Base-by-base conservation (phyloP, 2,888 invertebrate species). In the Eumerus sabulonum region DNA sequence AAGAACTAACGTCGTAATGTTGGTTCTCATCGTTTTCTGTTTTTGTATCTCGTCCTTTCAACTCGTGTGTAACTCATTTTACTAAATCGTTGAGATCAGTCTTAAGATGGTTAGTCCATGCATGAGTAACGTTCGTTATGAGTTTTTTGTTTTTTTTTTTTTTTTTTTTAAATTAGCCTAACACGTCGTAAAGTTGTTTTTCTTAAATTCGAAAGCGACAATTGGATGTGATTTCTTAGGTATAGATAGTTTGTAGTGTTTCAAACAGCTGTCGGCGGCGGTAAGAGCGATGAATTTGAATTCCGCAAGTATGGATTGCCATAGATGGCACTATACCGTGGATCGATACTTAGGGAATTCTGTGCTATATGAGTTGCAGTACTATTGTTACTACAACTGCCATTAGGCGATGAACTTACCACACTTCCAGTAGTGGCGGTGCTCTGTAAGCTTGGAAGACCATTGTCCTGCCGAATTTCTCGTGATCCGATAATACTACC, bases 271-370 rank as follows among this genome's bases (percentile, higher is more conserved):
- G 93, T 94, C 86, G 90, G 92, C 83, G 90, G 92, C 85, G 90
- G 92, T 88, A 91, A 90, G 83, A 89, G 85, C 47, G 88, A 89
- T 47, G 88, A 91, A 81, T 91, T 92, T 14, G 92, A 92, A 81
- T 92, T 92, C 85, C 96, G 90, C 82, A 96, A 90, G 88, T 96
- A 96, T 0, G 96, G 96, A 89, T 97, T 97, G 59, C 95, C 95
- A 86, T 97, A 97, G 9, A 95, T 94, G 51, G 97, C 96, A 60
- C 96, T 96, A 88, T 94, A 97, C 81, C 96, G 91, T 1, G 96
- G 96, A 88, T 96, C 96, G 27, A 96, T 93, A 50, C 85, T 87
- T 48, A 88, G 51, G 7, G 86, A 82, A 76, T 83, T 85, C 16
- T 71, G 74, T 62, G 86, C 86, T 13, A 84, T 83, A 45, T 87